Evolutionary conservation across 2,888 invertebrate species (phyloP), one percentile per base, ranked within the genome.

Genomic region (Brachyptera putata): DNA sequence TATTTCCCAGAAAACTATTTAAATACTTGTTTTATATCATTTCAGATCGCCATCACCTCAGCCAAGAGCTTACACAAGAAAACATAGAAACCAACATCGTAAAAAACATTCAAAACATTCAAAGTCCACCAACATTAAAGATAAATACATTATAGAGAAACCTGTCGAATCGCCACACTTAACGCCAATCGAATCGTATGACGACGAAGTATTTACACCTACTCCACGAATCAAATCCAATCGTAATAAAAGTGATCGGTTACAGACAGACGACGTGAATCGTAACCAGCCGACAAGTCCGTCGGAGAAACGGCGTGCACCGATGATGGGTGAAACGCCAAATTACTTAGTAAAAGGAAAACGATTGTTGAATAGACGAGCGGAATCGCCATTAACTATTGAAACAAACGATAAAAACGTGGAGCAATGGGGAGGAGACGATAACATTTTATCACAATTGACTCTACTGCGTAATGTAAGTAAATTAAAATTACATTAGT

Each of bases 401-500:
- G 56, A 56, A 13, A 41, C n/a, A 9, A 26, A 39, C 22, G 39
- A 58, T 16, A 21, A 65, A n/a, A 69, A 68, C 62, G 62, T 66
- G 24, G 68, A 69, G 59, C 30, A 68, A 37, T 72, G 72, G 72
- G 69, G 70, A 63, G 70, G 70, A 14, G 68, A 69, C 13, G 70
- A 74, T 56, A 46, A 46, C 13, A 73, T 74, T 56, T 61, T 74
- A 3, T 68, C 72, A 1, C 73, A 73, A 48, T 67, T 74, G 7
- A 68, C 70, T 9, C 69, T 71, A 1, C 67, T 74, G 41, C 69
- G 69, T 68, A 72, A 72, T 56, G 74, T 74, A 62, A 56, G 68
- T 66, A 16, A 11, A n/a, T n/a, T n/a, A n/a, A n/a, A n/a, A n/a
- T n/a, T n/a, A n/a, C n/a, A n/a, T n/a, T n/a, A n/a, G n/a, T n/a